Percentiles rank a stretch among this genome's conserved stretches.
phyloP scores from a whole-genome alignment of 2,113 vertebrate species.

The Saguinus midas region DNA sequence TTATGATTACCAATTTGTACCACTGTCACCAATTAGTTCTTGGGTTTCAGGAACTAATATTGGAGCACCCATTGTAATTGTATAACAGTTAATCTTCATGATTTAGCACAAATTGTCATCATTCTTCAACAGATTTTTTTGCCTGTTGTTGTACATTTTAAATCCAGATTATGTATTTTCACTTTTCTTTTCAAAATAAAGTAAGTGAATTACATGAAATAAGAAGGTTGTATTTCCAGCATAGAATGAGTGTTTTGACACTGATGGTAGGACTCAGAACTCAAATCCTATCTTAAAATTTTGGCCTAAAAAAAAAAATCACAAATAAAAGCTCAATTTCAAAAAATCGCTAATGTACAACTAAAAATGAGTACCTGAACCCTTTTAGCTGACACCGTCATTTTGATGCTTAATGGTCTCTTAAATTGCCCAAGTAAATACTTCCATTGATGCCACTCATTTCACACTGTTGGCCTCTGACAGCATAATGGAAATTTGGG shows the following conservation, averaged over 20 bases:
- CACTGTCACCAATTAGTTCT: neutral
- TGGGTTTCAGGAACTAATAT: slow-evolving; percentile 19
- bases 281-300: slow-evolving; percentile 27
- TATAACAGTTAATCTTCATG: slow-evolving; percentile 2
- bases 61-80: neutral
- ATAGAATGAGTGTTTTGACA: slow-evolving; percentile 5
- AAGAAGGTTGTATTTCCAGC: neutral
- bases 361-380: neutral
- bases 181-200: slow-evolving; percentile 5
- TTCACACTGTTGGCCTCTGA: neutral
- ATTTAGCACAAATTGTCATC: neutral
- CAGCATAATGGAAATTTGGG: neutral
- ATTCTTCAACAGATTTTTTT: neutral
- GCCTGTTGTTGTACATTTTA: neutral
- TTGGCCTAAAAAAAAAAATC: slow-evolving; percentile 42
- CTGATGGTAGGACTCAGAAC: neutral
- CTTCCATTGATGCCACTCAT: neutral
- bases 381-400: neutral
- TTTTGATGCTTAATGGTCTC: slow-evolving; percentile 25
- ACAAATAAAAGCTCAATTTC: slow-evolving; percentile 11
- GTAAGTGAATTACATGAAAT: slow-evolving; percentile 12
- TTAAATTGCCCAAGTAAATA: neutral
- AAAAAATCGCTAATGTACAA: neutral
- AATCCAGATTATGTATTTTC: neutral
- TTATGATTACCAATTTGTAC: neutral